Conservation (phyloP, 2,113 vertebrate genomes). For the Pontoporia blainvillei region DNA sequence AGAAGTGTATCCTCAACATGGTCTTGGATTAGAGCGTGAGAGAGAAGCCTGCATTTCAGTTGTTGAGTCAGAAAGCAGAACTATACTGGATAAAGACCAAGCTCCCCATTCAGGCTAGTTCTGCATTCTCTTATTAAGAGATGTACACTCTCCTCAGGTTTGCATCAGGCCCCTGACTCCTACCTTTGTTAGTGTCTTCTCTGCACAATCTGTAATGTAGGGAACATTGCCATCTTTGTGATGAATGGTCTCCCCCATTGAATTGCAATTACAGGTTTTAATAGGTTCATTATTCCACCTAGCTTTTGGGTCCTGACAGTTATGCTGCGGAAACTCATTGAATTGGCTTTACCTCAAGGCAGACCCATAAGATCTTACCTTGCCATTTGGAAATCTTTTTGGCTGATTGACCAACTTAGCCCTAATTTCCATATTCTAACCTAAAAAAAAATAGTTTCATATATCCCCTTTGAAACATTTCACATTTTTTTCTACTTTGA, state of each 20-base stretch:
- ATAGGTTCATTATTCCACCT: constrained; percentile 82
- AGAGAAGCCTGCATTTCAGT: neutral
- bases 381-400: constrained; percentile 54
- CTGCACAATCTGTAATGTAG: constrained; percentile 14
- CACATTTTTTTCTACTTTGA: neutral
- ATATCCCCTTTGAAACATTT: constrained; percentile 21
- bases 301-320: constrained; percentile 76
- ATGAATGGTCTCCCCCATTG: constrained; percentile 78
- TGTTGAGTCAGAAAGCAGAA: neutral
- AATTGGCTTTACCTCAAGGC: constrained; percentile 80
- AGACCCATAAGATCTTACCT: constrained; percentile 63
- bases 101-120: neutral
- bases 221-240: constrained; percentile 69
- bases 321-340: constrained; percentile 77
- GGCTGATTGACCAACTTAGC: constrained; percentile 63
- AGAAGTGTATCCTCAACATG: neutral
- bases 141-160: neutral
- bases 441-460: neutral
- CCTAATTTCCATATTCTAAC: constrained; percentile 62
- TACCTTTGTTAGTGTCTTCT: constrained; percentile 24
- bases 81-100: neutral
- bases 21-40: neutral
- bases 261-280: constrained; percentile 80
- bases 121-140: neutral
- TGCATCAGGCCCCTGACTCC: neutral